Percentiles rank a stretch among this genome's conserved stretches.
phyloP scores from a whole-genome alignment of 2,888 invertebrate species.

The Coleophora deauratella region DNA sequence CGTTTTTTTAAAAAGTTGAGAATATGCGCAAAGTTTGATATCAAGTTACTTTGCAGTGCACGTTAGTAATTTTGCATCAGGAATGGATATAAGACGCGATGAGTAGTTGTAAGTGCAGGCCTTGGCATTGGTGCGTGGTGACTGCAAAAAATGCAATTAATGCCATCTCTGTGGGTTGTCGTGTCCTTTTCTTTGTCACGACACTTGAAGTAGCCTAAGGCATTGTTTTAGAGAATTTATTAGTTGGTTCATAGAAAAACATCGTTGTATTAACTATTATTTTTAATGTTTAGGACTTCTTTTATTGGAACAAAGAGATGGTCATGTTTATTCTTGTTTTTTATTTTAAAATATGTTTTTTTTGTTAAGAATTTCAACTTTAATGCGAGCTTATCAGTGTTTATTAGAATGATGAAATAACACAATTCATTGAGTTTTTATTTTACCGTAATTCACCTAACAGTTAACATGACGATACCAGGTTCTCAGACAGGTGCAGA shows the following conservation, averaged over 20 bases:
- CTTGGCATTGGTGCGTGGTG: slow-evolving; percentile 63
- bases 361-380: too few species aligned
- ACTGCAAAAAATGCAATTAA: slow-evolving; percentile 68
- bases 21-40: slow-evolving; percentile 41
- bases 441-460: too few species aligned
- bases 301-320: too few species aligned
- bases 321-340: too few species aligned
- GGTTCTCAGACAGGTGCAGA: too few species aligned
- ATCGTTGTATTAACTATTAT: slow-evolving; percentile 12
- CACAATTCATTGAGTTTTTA: too few species aligned
- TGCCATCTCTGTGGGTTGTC: slow-evolving; percentile 45
- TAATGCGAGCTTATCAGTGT: too few species aligned
- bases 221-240: slow-evolving; percentile 66
- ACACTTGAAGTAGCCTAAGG: slow-evolving; percentile 41
- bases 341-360: too few species aligned
- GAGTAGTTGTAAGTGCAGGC: slow-evolving; percentile 53
- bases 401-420: too few species aligned
- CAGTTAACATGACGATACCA: too few species aligned
- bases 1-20: slow-evolving; percentile 30
- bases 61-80: slow-evolving; percentile 57
- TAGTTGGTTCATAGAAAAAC: slow-evolving; percentile 39
- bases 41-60: slow-evolving; percentile 38
- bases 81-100: slow-evolving; percentile 59
- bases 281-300: slow-evolving; percentile 7
- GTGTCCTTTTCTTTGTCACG: slow-evolving; percentile 64